Evolutionary conservation across 2,888 invertebrate genomes (phyloP).

Genomic region (Rotaria magnacalcarata): DNA sequence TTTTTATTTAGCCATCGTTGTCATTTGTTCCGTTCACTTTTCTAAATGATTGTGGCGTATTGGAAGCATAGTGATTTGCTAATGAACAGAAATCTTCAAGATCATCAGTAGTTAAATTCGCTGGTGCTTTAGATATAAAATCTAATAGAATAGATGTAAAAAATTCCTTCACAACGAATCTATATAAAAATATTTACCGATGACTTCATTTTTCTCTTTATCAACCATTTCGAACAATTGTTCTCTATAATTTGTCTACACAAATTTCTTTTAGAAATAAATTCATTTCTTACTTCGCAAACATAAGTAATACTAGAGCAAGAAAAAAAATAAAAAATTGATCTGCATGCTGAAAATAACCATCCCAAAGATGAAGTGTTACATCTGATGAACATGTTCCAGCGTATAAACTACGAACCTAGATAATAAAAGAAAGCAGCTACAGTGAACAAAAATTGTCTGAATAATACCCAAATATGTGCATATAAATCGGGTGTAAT

Average conservation of each 20-base stretch:
- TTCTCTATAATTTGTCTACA: neutral
- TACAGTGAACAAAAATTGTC: neutral
- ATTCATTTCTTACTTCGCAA: neutral
- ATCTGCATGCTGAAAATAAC: slow-evolving; percentile 89
- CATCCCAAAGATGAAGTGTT: slow-evolving; percentile 76
- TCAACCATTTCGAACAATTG: neutral
- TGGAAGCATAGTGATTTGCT: slow-evolving; percentile 87
- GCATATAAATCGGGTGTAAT: slow-evolving; percentile 86
- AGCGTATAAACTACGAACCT: slow-evolving; percentile 81
- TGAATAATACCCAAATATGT: slow-evolving; percentile 69
- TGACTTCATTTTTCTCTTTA: neutral
- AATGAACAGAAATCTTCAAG: slow-evolving; percentile 91
- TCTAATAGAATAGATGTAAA: slow-evolving; percentile 47
- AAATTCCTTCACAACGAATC: slow-evolving; percentile 49
- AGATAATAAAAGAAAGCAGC: slow-evolving; percentile 46
- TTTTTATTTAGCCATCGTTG: neutral
- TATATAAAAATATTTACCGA: slow-evolving; percentile 49
- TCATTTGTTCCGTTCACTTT: slow-evolving; percentile 63
- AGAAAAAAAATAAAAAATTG: slow-evolving; percentile 92
- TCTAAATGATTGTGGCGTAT: slow-evolving; percentile 86
- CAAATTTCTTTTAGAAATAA: neutral
- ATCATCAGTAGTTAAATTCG: slow-evolving; percentile 64
- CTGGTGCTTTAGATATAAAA: slow-evolving; percentile 36
- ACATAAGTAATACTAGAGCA: slow-evolving; percentile 78
- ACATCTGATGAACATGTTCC: slow-evolving; percentile 66